Conservation (phyloP, 92 coral and sea anemone species). For the Heliopora coerulea region DNA sequence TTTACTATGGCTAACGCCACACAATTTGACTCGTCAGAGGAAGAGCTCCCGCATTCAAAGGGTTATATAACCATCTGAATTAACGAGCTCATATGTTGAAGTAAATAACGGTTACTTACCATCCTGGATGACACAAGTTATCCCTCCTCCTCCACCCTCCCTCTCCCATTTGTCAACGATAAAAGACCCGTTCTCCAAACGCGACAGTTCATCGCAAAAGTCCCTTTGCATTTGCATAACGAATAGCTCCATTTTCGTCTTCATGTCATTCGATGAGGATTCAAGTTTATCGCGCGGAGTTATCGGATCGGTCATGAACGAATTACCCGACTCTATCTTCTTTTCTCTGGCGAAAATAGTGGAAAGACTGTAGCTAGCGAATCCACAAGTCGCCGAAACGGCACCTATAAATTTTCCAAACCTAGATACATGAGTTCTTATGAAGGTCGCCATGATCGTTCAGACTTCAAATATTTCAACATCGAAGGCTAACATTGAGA, state of each 20-base stretch:
- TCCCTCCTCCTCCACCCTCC: constrained; percentile 91
- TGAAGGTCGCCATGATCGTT: constrained; percentile 19
- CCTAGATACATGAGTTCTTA: constrained; percentile 3
- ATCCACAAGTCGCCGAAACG: constrained; percentile 1
- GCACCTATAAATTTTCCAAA: constrained; percentile 16
- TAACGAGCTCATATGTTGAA: too few relatives aligned
- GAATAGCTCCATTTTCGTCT: constrained; percentile 83
- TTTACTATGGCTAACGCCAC: background rate
- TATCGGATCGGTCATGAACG: constrained; percentile 79
- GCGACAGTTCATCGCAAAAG: constrained; percentile 66
- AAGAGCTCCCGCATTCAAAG: too few relatives aligned
- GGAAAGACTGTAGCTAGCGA: constrained; percentile 13
- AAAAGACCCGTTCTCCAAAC: constrained; percentile 73
- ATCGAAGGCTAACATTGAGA: too few relatives aligned
- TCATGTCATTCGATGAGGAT: constrained; percentile 54
- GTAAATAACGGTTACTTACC: too few relatives aligned
- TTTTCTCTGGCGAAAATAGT: constrained; percentile 68
- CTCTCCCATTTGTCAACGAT: constrained; percentile 91
- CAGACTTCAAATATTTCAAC: background rate
- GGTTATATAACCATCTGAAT: too few relatives aligned
- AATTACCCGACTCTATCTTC: constrained; percentile 31
- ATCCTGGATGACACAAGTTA: constrained; percentile 84
- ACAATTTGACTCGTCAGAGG: too few relatives aligned
- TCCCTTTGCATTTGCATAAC: constrained; percentile 73
- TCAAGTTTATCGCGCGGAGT: constrained; percentile 59